Evolutionary conservation across 2,113 vertebrate genomes (phyloP).

Genomic region (Leptocoma aspasia): DNA sequence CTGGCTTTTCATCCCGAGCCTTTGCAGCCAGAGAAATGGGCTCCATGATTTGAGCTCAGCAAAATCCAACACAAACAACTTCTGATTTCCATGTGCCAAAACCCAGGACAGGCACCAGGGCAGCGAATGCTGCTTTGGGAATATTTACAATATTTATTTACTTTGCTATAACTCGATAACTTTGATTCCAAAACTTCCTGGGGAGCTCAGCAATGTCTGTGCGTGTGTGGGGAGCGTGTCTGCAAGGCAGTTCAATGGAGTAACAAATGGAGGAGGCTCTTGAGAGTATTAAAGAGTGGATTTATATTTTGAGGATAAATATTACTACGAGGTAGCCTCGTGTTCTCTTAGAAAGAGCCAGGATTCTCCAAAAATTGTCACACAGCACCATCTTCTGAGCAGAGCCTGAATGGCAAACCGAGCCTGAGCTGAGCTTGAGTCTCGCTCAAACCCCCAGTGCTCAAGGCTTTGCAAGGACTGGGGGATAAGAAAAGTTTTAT

Average conservation of each 20-base stretch:
- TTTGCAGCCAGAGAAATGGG: background rate
- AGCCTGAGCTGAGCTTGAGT: background rate
- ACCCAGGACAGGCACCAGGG: background rate
- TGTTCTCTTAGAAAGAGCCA: background rate
- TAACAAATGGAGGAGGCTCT: background rate
- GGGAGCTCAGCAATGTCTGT: background rate
- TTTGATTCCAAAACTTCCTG: background rate
- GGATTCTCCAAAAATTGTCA: background rate
- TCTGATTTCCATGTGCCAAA: background rate
- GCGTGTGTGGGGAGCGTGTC: accelerated
- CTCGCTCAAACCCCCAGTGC: accelerated
- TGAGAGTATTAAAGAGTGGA: background rate
- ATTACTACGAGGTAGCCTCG: background rate
- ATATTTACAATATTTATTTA: background rate
- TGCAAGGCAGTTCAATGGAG: background rate
- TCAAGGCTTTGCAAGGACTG: background rate
- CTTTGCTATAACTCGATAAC: background rate
- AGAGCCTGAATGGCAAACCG: background rate
- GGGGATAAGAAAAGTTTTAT: background rate
- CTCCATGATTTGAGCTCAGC: background rate
- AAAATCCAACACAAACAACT: background rate
- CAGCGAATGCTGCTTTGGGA: background rate
- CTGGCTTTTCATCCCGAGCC: background rate
- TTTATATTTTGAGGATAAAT: background rate
- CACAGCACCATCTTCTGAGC: slow-evolving; percentile 63